These are phyloP conservation scores for Idris sp. DNA, from an alignment of 1,140 invertebrate genomes.

Conservation along the genomic window DNA sequence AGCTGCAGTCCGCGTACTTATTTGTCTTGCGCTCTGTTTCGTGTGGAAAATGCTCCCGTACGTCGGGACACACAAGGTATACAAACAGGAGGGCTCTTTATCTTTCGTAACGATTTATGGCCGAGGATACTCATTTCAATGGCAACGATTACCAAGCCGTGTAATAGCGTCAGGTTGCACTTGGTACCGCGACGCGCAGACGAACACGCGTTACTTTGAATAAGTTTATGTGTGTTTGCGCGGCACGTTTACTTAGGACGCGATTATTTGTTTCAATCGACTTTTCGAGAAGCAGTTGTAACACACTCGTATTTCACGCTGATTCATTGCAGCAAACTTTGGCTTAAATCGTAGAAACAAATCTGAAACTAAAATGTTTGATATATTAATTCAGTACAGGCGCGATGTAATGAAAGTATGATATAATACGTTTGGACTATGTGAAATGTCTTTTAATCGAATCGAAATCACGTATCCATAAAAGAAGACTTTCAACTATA, in stretches of 20 bases:
- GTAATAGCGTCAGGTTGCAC: constrained; percentile 37
- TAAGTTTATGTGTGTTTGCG: constrained; percentile 54
- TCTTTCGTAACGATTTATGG: constrained; percentile 68
- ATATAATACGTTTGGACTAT: neutral
- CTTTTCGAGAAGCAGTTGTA: constrained; percentile 22
- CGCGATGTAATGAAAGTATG: constrained; percentile 11
- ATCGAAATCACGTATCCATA: too few relatives aligned
- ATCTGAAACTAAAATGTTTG: constrained; percentile 24
- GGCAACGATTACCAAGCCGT: constrained; percentile 53
- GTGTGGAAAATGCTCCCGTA: constrained; percentile 35
- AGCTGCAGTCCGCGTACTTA: constrained; percentile 48
- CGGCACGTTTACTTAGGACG: constrained; percentile 33
- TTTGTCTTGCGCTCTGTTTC: constrained; percentile 55
- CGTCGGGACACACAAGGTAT: constrained; percentile 69
- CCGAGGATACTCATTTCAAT: constrained; percentile 56
- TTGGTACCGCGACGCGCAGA: constrained; percentile 34
- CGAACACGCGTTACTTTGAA: constrained; percentile 39
- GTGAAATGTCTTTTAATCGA: too few relatives aligned
- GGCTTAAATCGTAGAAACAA: constrained; percentile 28
- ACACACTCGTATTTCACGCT: constrained; percentile 19
- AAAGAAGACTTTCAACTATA: too few relatives aligned
- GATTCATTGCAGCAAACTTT: constrained; percentile 12
- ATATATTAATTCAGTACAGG: constrained; percentile 24
- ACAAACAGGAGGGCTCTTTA: constrained; percentile 76
- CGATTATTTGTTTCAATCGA: constrained; percentile 56